phyloP scores from a whole-genome alignment of 1,140 invertebrate species.

The Lucilia sericata region DNA sequence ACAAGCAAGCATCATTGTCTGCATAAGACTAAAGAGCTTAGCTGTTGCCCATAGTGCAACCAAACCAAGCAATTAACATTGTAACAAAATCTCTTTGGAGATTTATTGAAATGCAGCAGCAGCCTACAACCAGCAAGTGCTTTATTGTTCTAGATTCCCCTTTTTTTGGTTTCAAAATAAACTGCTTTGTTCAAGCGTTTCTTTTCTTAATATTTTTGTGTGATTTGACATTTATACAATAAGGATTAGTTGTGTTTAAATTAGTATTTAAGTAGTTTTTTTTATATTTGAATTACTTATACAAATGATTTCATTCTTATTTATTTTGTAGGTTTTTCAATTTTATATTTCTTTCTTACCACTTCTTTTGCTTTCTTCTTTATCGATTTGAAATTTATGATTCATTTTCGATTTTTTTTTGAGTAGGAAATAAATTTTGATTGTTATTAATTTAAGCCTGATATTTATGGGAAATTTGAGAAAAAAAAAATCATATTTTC shows the following conservation, averaged over 20 bases:
- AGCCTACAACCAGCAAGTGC: neutral
- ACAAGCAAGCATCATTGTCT: neutral
- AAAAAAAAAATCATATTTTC: neutral
- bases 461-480: constrained; percentile 35
- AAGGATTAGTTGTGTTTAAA: constrained; percentile 42
- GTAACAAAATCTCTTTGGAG: constrained; percentile 15
- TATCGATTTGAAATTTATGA: constrained; percentile 20
- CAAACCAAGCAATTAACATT: constrained; percentile 2
- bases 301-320: constrained; percentile 2
- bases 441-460: constrained; percentile 31
- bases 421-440: constrained; percentile 39
- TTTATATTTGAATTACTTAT: neutral
- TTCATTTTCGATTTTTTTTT: neutral
- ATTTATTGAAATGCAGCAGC: neutral
- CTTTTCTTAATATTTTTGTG: neutral
- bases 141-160: neutral
- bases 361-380: neutral
- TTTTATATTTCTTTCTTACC: neutral
- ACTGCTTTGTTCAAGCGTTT: neutral
- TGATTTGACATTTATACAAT: constrained; percentile 39
- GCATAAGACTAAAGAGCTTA: neutral
- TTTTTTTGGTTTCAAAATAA: neutral
- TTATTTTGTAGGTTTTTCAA: constrained; percentile 14
- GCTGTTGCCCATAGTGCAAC: neutral
- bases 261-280: constrained; percentile 13